These are phyloP conservation scores for Seira musarum DNA, from an alignment of 2,888 invertebrate species.

Conservation along the genomic window DNA sequence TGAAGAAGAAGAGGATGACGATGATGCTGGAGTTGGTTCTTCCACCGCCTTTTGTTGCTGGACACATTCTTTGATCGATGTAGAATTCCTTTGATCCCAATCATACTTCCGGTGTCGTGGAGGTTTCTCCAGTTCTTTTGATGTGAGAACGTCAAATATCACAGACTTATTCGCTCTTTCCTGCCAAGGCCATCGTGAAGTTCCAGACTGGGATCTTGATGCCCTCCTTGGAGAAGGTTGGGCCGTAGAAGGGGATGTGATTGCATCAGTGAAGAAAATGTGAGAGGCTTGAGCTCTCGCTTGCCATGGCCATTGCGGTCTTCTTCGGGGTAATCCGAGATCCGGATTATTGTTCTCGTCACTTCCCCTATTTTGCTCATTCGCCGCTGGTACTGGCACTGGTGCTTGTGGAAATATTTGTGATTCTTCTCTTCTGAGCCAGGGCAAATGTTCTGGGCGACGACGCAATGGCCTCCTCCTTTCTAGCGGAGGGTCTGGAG, in stretches of 20 bases:
- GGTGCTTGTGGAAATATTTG: slow-evolving; percentile 40
- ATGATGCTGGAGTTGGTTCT: background rate
- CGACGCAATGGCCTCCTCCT: background rate
- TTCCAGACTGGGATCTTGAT: background rate
- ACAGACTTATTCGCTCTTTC: slow-evolving; percentile 37
- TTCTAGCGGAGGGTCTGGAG: too few relatives aligned
- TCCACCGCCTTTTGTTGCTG: background rate
- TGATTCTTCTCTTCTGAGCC: background rate
- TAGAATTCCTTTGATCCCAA: slow-evolving; percentile 39
- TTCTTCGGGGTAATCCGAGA: background rate
- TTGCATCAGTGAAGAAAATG: slow-evolving; percentile 5
- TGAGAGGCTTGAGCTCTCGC: slow-evolving; percentile 21
- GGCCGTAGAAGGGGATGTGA: background rate
- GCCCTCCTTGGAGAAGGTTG: background rate
- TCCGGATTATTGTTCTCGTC: slow-evolving; percentile 32
- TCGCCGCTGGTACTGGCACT: background rate
- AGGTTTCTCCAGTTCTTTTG: background rate
- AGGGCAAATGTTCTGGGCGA: slow-evolving; percentile 13
- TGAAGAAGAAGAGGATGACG: too few relatives aligned
- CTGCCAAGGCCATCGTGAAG: slow-evolving; percentile 39
- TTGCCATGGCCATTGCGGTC: slow-evolving; percentile 35
- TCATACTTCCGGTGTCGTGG: slow-evolving; percentile 7
- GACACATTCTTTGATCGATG: background rate
- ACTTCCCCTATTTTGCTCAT: background rate
- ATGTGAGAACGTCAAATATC: slow-evolving; percentile 25